These are phyloP conservation scores for Cygnus atratus DNA, from an alignment of 2,113 vertebrate genomes.

Conservation along the genomic window DNA sequence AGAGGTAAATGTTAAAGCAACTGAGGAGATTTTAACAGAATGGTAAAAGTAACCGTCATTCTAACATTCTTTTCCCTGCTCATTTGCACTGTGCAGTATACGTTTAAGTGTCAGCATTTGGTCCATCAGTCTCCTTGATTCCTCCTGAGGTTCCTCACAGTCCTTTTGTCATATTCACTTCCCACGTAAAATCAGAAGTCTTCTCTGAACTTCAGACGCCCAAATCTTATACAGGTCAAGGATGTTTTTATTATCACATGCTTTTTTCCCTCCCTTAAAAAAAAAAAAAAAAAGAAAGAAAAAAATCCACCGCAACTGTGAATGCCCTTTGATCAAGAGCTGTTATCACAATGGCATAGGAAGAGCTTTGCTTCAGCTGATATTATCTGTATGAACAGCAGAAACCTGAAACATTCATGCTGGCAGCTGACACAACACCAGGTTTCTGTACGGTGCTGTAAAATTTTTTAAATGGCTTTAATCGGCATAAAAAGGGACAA, in stretches of 20 bases:
- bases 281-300: background rate
- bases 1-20: background rate
- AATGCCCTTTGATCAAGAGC: conserved; percentile 16
- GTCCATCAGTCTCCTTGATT: background rate
- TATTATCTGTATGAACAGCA: background rate
- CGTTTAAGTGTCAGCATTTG: background rate
- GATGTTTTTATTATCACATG: conserved; percentile 27
- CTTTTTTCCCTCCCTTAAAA: background rate
- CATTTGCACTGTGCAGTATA: background rate
- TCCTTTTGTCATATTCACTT: background rate
- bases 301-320: background rate
- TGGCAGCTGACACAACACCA: background rate
- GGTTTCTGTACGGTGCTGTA: background rate
- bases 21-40: background rate
- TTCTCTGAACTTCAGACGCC: conserved; percentile 2
- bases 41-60: background rate
- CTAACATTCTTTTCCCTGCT: background rate
- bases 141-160: background rate
- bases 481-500: background rate
- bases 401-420: background rate
- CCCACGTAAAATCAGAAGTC: background rate
- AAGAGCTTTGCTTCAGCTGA: conserved; percentile 1
- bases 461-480: background rate
- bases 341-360: background rate
- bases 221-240: background rate